Percentiles rank a stretch among this genome's conserved stretches.
These are phyloP conservation scores for Girardia tigrina DNA, from an alignment of 2,888 invertebrate genomes.

Conservation along the genomic window DNA sequence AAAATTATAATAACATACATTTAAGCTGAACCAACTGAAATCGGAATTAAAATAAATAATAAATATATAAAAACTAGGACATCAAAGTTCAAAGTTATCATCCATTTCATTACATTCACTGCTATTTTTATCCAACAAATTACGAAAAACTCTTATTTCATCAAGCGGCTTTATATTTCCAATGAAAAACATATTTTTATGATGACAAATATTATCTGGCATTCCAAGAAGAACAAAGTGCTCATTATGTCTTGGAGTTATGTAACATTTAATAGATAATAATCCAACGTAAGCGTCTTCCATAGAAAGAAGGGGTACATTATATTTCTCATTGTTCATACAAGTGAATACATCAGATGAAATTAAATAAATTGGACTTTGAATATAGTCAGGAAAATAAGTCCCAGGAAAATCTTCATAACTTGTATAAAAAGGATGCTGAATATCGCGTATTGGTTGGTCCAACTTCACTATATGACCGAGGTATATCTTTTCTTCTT, in stretches of 20 bases:
- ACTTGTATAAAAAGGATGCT: constrained; percentile 38
- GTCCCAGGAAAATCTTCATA: constrained; percentile 34
- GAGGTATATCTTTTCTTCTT: constrained; percentile 25
- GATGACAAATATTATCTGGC: constrained; percentile 37
- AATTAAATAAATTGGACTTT: constrained; percentile 39
- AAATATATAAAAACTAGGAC: no score
- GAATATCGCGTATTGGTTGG: constrained; percentile 37
- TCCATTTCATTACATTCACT: not conserved
- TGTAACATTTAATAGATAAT: constrained; percentile 36
- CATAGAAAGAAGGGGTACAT: constrained; percentile 37
- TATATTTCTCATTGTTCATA: constrained; percentile 27
- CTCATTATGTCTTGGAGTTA: constrained; percentile 39
- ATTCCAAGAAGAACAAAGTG: constrained; percentile 38
- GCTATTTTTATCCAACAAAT: not conserved
- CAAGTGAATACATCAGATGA: constrained; percentile 35
- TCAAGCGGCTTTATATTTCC: constrained; percentile 38
- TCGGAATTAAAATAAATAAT: no score
- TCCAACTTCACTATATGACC: constrained; percentile 38
- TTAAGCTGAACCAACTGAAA: no score
- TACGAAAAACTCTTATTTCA: constrained; percentile 37
- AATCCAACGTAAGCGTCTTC: constrained; percentile 39
- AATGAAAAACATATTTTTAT: constrained; percentile 38
- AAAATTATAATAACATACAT: no score
- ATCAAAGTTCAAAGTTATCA: not conserved
- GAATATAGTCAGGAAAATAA: constrained; percentile 39